Percentiles rank a stretch among this genome's conserved stretches.
Conservation (phyloP, 2,113 vertebrate species). For the Salminus brasiliensis region DNA sequence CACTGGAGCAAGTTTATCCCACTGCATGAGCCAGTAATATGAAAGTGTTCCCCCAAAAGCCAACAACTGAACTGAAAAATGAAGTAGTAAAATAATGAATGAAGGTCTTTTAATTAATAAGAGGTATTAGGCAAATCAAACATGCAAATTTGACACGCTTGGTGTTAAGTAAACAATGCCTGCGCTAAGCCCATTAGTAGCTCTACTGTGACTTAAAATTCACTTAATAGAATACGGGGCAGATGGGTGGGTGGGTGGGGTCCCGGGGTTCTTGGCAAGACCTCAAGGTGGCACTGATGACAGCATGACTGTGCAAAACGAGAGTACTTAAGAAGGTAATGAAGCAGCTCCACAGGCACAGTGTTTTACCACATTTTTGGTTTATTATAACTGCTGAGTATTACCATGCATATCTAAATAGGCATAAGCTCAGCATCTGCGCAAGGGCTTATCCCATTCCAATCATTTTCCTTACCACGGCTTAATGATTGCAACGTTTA, state of each 20-base stretch:
- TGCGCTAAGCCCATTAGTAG: conserved; percentile 44
- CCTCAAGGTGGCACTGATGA: conserved; percentile 12
- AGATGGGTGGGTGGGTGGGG: background rate
- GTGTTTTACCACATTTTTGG: conserved; percentile 14
- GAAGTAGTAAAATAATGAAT: conserved; percentile 6
- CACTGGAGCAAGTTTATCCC: background rate
- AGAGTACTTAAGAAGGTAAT: conserved; percentile 22
- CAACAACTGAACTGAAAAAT: conserved; percentile 10
- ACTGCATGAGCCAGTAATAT: background rate
- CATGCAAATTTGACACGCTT: conserved; percentile 54
- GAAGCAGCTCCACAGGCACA: conserved; percentile 4
- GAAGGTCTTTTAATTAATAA: conserved; percentile 37
- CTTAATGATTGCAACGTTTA: background rate
- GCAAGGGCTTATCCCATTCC: background rate
- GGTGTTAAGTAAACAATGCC: conserved; percentile 49
- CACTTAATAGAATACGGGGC: conserved; percentile 4
- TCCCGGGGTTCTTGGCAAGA: conserved; percentile 15
- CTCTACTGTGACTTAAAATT: conserved; percentile 40
- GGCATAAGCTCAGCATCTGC: background rate
- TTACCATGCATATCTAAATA: background rate
- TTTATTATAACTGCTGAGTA: conserved; percentile 23
- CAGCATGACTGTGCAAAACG: conserved; percentile 6
- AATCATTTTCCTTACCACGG: background rate
- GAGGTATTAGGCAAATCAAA: conserved; percentile 57
- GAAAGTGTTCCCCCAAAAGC: background rate